Evolutionary conservation across 2,113 vertebrate species (phyloP).

Genomic region (Loxodonta africana): DNA sequence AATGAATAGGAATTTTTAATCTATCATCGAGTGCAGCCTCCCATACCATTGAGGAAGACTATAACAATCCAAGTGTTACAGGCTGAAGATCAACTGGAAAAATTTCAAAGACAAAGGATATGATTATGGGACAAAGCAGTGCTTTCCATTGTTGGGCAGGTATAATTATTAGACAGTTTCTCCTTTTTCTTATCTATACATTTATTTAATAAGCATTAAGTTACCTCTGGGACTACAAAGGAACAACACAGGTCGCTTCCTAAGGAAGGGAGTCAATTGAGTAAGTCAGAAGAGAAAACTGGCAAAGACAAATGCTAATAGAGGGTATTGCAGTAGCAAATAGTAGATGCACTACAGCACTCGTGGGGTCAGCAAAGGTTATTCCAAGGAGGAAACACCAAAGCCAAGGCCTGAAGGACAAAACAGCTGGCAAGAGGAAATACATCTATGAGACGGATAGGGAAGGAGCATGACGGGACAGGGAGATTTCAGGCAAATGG

Average conservation of each 20-base stretch:
- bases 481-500: background rate
- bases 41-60: background rate
- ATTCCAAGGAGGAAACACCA: background rate
- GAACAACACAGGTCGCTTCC: background rate
- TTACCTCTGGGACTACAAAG: background rate
- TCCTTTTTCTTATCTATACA: background rate
- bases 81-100: background rate
- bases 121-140: background rate
- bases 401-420: background rate
- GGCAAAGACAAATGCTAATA: background rate
- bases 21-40: background rate
- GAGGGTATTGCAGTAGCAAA: background rate
- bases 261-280: background rate
- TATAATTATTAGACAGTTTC: background rate
- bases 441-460: rapidly evolving
- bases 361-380: background rate
- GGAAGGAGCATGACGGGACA: rapidly evolving
- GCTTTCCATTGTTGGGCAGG: background rate
- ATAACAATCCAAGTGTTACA: background rate
- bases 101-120: background rate
- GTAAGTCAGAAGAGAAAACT: background rate
- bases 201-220: background rate
- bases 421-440: background rate
- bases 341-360: background rate
- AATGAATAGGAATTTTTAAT: background rate